phyloP scores from a whole-genome alignment of 2,113 vertebrate genomes.

The Pseudorectes ferrugineus region DNA sequence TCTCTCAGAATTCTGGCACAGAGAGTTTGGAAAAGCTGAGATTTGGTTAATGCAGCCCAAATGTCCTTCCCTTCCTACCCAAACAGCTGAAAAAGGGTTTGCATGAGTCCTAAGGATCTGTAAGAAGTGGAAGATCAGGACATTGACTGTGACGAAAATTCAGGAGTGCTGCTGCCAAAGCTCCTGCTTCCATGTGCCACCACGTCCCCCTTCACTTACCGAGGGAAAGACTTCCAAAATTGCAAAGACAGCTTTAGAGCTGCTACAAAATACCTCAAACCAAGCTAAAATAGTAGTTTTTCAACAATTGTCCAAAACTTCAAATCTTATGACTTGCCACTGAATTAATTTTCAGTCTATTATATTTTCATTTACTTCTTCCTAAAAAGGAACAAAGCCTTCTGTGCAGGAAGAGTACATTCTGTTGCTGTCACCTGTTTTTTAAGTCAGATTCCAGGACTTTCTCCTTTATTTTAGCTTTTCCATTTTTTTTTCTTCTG shows the following conservation, averaged over 20 bases:
- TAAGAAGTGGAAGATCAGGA: neutral
- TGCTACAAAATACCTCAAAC: neutral
- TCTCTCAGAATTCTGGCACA: neutral
- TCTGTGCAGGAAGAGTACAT: neutral
- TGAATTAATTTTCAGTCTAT: neutral
- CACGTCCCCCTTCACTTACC: accelerated
- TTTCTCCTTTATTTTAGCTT: neutral
- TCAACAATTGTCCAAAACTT: neutral
- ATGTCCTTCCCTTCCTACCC: neutral
- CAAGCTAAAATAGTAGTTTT: neutral
- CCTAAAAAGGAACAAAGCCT: neutral
- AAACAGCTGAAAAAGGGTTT: neutral
- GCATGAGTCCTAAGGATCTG: neutral
- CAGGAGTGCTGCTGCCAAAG: neutral
- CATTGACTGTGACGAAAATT: neutral
- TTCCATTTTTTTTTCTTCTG: neutral
- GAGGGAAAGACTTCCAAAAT: neutral
- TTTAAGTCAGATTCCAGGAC: neutral
- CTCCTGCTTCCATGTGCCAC: neutral
- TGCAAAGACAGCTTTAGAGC: neutral
- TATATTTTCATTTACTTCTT: neutral
- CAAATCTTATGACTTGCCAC: too few species aligned
- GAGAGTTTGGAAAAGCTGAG: too few species aligned
- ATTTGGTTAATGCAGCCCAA: neutral
- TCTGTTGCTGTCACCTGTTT: neutral